Conservation (phyloP, 35 echinoderm and acorn worm genomes). For the Hemicentrotus pulcherrimus region DNA sequence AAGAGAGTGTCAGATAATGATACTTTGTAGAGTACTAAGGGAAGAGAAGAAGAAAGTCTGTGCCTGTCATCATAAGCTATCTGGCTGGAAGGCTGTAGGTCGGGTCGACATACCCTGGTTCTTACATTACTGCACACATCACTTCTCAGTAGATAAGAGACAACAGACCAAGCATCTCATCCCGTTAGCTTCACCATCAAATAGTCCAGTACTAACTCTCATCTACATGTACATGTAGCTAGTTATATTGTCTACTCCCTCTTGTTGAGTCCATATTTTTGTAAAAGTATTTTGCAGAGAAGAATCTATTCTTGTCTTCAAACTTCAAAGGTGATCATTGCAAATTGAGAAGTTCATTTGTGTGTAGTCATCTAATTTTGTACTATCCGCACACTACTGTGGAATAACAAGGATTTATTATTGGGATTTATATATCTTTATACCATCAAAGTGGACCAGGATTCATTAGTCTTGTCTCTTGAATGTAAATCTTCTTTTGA, state of each 20-base stretch:
- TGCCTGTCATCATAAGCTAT: slow-evolving; percentile 8
- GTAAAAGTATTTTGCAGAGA: not conserved
- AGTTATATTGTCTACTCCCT: slow-evolving; percentile 1
- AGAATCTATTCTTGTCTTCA: not conserved
- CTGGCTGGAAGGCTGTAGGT: not conserved
- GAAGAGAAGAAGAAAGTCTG: not conserved
- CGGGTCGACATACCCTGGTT: not conserved
- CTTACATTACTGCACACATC: not conserved
- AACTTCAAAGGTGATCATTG: not conserved
- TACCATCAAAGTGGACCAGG: not conserved
- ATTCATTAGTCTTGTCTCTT: slow-evolving; percentile 8
- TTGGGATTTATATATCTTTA: slow-evolving; percentile 3
- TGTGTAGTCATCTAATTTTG: not conserved
- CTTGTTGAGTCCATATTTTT: not conserved
- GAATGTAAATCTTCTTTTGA: not conserved
- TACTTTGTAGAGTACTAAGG: not conserved
- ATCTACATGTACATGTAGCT: not conserved
- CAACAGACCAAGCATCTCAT: slow-evolving; percentile 3
- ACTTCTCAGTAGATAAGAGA: not conserved
- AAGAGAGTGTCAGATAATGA: not conserved
- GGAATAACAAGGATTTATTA: slow-evolving; percentile 35
- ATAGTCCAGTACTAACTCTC: not conserved
- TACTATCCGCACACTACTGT: not conserved
- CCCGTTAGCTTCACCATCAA: slow-evolving; percentile 9
- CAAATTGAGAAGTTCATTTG: not conserved